Conservation (phyloP, 2,797 vertebrate species). For the Chrysocyon brachyurus region DNA sequence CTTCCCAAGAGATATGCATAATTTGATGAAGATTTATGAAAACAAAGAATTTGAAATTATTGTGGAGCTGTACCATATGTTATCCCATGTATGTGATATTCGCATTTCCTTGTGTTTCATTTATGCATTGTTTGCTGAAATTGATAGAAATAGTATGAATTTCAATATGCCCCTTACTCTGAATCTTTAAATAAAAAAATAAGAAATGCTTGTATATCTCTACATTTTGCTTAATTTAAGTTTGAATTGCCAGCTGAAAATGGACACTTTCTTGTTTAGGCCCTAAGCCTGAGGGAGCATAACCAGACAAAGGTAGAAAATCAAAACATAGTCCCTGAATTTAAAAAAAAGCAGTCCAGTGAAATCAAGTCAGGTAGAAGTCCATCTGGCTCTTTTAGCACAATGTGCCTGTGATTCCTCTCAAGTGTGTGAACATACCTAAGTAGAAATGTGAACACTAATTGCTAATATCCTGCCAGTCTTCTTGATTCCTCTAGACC, state of each 20-base stretch:
- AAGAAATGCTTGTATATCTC: neutral
- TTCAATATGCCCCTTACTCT: neutral
- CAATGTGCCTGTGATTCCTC: neutral
- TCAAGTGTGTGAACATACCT: constrained; percentile 43
- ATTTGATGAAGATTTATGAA: constrained; percentile 77
- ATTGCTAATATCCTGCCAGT: constrained; percentile 69
- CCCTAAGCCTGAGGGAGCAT: neutral
- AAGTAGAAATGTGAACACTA: constrained; percentile 63
- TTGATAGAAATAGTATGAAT: neutral
- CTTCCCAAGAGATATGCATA: constrained; percentile 28
- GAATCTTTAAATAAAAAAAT: neutral
- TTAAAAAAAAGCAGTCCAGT: neutral
- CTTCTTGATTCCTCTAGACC: constrained; percentile 69
- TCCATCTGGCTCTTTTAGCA: constrained; percentile 23
- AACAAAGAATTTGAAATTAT: constrained; percentile 70
- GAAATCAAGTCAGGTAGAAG: constrained; percentile 39
- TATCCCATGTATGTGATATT: constrained; percentile 36
- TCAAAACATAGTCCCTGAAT: neutral
- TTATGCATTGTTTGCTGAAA: constrained; percentile 27
- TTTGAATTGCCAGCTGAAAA: constrained; percentile 20
- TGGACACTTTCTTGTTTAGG: neutral
- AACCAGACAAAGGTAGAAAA: neutral
- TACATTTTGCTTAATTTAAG: neutral
- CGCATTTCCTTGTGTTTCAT: neutral
- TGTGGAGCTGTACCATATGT: constrained; percentile 30